Base-by-base conservation (phyloP, 2,888 invertebrate genomes). In the Drosophila eohydei region DNA sequence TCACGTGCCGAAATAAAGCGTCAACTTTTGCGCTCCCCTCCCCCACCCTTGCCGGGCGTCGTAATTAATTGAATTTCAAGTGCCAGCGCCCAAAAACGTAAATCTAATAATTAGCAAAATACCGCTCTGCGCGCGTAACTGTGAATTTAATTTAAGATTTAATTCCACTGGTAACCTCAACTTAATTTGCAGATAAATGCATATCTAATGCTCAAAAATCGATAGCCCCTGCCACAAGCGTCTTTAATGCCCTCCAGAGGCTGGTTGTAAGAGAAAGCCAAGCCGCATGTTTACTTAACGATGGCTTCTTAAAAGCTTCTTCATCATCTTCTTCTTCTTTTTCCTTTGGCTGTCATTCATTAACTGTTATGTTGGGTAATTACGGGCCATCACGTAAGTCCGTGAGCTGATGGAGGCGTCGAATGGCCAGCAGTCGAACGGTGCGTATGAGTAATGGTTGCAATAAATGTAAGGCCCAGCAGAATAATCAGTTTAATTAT, bases 1-100 rank as follows among this genome's bases (percentile, higher is more conserved):
- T 84, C 86, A 83, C 86, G 86, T 82, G 86, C 80, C 82, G 67
- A 81, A 85, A 85, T 81, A 81, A 81, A 83, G 57, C 68, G 78
- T 59, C 79, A 67, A 64, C 69, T 56, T 66, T 66, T 59, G 70
- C 62, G 7, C 9, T 7, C 34, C 1, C 65, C 16, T 14, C 6
- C 16, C 40, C 40, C 40, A 21, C 2, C 21, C 12, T 12, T 4
- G 11, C 7, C 74, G 64, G 65, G 64, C 58, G 57, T 44, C 59
- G 70, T 83, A 86, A 86, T 84, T 83, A 84, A 84, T 84, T 86
- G 80, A 84, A 86, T 83, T 84, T 71, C 43, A 40, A 69, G 59
- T 59, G 61, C 14, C 50, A 40, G 59, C 54, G 55, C 63, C 51
- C 52, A 52, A 70, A 71, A 58, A 61, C 36, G 28, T 30, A 14